Conservation (phyloP, 2,888 invertebrate genomes). For the Pemphredon lugubris region DNA sequence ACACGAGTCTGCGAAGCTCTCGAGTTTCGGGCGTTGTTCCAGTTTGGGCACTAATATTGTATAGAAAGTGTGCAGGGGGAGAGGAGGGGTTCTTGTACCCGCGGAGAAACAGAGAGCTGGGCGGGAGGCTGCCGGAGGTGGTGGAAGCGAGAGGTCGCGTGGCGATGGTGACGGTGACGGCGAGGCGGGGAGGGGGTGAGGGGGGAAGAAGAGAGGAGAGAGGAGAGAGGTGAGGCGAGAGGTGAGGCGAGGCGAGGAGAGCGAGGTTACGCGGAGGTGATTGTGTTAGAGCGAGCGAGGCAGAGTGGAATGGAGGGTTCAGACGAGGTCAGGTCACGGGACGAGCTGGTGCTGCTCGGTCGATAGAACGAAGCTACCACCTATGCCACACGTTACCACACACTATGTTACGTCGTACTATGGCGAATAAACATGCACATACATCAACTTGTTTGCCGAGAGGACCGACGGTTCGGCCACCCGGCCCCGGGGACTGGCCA, state of each 20-base stretch:
- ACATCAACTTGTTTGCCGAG: conserved; percentile 7
- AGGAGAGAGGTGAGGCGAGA: conserved; percentile 15
- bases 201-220: background rate
- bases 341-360: conserved; percentile 69
- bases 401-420: conserved; percentile 42
- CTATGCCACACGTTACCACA: conserved; percentile 53
- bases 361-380: conserved; percentile 71
- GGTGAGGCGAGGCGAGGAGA: background rate
- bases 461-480: background rate
- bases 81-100: conserved; percentile 50
- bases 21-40: conserved; percentile 63
- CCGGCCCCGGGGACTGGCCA: no score
- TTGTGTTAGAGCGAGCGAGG: conserved; percentile 73
- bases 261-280: conserved; percentile 68
- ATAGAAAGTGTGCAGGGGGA: conserved; percentile 55
- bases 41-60: conserved; percentile 61
- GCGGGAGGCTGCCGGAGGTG: conserved; percentile 18
- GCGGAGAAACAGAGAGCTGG: conserved; percentile 31
- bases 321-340: conserved; percentile 80
- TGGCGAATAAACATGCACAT: conserved; percentile 58
- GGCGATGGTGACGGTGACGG: conserved; percentile 35
- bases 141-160: conserved; percentile 20
- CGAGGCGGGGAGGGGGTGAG: conserved; percentile 4
- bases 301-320: conserved; percentile 76
- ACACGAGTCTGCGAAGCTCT: background rate